Conservation (phyloP, 2,113 vertebrate genomes). For the Barbus barbus region DNA sequence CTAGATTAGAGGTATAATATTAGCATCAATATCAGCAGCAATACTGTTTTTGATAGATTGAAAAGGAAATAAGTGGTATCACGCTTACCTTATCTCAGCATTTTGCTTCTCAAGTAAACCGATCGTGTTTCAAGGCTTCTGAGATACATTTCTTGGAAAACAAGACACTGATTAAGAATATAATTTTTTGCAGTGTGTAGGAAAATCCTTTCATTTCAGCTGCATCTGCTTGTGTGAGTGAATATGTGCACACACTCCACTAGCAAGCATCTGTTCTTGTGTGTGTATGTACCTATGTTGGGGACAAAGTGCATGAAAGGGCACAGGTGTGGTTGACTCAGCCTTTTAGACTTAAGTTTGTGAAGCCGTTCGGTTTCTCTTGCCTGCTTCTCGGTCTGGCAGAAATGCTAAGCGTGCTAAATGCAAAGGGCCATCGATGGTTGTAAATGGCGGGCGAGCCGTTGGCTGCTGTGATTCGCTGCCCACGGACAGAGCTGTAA, state of each 20-base stretch:
- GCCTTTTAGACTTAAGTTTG: slow-evolving; percentile 17
- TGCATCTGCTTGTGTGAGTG: neutral
- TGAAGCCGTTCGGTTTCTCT: neutral
- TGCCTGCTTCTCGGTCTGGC: neutral
- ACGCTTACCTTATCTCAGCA: neutral
- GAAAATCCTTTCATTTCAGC: slow-evolving; percentile 10
- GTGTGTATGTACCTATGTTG: slow-evolving; percentile 39
- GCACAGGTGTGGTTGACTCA: slow-evolving; percentile 47
- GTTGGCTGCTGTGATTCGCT: slow-evolving; percentile 32
- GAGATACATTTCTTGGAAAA: slow-evolving; percentile 12
- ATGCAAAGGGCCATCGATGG: slow-evolving; percentile 9
- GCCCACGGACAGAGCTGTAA: slow-evolving; percentile 25
- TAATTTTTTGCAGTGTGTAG: neutral
- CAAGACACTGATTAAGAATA: slow-evolving; percentile 5
- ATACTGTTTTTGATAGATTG: neutral
- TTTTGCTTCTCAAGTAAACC: slow-evolving; percentile 10
- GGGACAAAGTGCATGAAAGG: slow-evolving; percentile 34
- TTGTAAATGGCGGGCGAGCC: slow-evolving; percentile 25
- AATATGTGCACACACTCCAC: neutral
- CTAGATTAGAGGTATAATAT: neutral
- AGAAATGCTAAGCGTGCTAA: slow-evolving; percentile 38
- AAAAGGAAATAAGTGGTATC: neutral
- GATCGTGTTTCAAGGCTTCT: neutral
- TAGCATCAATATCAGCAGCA: neutral
- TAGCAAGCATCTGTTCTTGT: slow-evolving; percentile 27